Base-by-base conservation (phyloP, 2,888 invertebrate genomes). In the Hanleya hanleyi region DNA sequence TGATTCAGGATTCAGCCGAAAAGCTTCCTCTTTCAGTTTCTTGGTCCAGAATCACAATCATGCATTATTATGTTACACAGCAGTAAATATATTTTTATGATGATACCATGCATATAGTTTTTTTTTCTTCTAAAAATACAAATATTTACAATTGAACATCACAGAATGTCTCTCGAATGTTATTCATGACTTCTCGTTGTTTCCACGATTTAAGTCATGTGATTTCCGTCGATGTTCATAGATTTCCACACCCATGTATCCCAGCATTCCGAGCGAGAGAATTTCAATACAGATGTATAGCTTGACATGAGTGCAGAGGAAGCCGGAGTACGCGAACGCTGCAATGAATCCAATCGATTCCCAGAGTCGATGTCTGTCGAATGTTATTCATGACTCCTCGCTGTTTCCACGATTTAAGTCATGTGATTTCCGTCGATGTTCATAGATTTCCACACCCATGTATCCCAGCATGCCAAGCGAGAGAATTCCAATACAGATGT, bases 341-440 rank as follows among this genome's bases (percentile, higher is more conserved):
- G 96, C 93, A 18, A 96, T 96, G 73, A 97, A 96, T 67, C 97
- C 97, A 0, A 95, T 93, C 0, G 96, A 94, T 90, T 97, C 97
- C 97, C 97, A 97, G 66, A 97, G 91, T 9, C 97, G 93, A 91
- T 97, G 97, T 91, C 97, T 97, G 79, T 97, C 96, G 90, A 96
- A 97, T n/a, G n/a, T n/a, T n/a, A n/a, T n/a, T n/a, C n/a, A n/a
- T n/a, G n/a, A n/a, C n/a, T n/a, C n/a, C n/a, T n/a, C n/a, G n/a
- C n/a, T n/a, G n/a, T 57, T 57, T 26, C 29, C 57, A 15, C 12
- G 57, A 29, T 22, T 1, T 2, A 57, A 32, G 29, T 57, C 57
- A 57, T 57, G 57, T 57, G 57, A 57, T 32, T 57, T 50, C 26
- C 41, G 22, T 66, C 64, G 4, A 9, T 37, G 18, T 37, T 64